Percentiles rank a stretch among this genome's conserved stretches.
These are phyloP conservation scores for Actenoides hombroni DNA, from an alignment of 2,113 vertebrate species.

Conservation along the genomic window DNA sequence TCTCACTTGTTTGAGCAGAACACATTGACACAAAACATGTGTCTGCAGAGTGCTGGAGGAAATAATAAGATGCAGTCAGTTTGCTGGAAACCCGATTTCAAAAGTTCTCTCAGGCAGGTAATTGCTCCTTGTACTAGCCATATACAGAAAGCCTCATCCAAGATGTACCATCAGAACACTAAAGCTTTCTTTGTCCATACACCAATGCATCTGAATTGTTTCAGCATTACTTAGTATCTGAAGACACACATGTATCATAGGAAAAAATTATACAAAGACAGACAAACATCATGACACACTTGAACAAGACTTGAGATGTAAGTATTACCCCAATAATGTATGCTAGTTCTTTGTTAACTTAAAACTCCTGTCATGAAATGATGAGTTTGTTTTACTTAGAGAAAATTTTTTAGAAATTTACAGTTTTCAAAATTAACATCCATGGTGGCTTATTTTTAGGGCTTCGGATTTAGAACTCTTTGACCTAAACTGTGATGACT, in stretches of 20 bases:
- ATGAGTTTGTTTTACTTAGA: not conserved
- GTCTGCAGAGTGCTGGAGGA: not conserved
- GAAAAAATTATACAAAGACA: not conserved
- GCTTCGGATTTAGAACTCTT: not conserved
- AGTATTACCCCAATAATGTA: not conserved
- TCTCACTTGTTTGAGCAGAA: not conserved
- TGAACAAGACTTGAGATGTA: not conserved
- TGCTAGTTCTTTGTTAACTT: not conserved
- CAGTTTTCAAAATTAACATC: not conserved
- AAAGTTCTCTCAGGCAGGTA: constrained; percentile 23
- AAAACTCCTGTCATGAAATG: not conserved
- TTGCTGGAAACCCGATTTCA: not conserved
- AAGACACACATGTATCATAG: not conserved
- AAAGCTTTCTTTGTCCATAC: not conserved
- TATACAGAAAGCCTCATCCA: not conserved
- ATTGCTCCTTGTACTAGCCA: not conserved
- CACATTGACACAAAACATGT: not conserved
- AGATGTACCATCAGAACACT: not conserved
- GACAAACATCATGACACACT: not conserved
- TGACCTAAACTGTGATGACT: not conserved
- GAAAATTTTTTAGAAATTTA: not conserved
- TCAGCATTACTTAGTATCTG: not conserved
- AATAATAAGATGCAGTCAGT: not conserved
- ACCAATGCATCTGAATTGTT: not conserved
- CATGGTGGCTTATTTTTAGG: not conserved